A percentile compares a stretch with the other conserved stretches of the same genome.
These are phyloP conservation scores for Pluvianellus socialis DNA, from an alignment of 2,113 vertebrate genomes.

Conservation along the genomic window DNA sequence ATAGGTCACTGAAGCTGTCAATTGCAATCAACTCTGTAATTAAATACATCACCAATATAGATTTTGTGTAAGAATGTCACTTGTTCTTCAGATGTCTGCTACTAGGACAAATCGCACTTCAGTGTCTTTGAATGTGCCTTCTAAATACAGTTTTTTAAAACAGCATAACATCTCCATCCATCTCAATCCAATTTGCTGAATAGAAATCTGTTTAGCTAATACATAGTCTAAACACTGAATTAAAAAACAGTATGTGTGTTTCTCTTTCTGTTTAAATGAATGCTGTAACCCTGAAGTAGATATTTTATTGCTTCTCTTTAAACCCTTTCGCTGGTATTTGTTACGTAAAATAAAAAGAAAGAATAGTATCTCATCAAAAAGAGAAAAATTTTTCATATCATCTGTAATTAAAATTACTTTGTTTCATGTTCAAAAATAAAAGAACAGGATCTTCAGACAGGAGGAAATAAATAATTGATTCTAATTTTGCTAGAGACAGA, in stretches of 20 bases:
- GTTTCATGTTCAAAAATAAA: constrained; percentile 56
- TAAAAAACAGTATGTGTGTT: constrained; percentile 54
- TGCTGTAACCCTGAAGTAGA: not conserved
- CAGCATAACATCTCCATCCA: constrained; percentile 72
- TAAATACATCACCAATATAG: constrained; percentile 85
- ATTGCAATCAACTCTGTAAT: constrained; percentile 86
- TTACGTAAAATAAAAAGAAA: constrained; percentile 45
- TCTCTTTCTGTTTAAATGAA: constrained; percentile 48
- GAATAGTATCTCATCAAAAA: constrained; percentile 39
- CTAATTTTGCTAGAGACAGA: constrained; percentile 49
- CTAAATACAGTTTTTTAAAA: constrained; percentile 76
- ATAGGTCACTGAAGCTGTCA: constrained; percentile 80
- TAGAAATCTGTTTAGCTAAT: constrained; percentile 68
- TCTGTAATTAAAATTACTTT: constrained; percentile 62
- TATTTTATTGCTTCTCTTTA: constrained; percentile 52
- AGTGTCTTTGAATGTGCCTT: constrained; percentile 67
- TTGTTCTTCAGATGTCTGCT: constrained; percentile 79
- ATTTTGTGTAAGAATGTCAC: constrained; percentile 84
- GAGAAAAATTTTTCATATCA: not conserved
- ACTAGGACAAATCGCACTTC: constrained; percentile 74
- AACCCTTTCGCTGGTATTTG: constrained; percentile 31
- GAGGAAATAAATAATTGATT: constrained; percentile 68
- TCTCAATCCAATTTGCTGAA: constrained; percentile 69
- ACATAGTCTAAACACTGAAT: constrained; percentile 41
- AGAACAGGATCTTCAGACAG: constrained; percentile 27